A percentile compares a stretch with the other conserved stretches of the same genome.
Evolutionary conservation across 2,797 vertebrate species (phyloP).

Genomic region (Schizothorax lantsangensis): DNA sequence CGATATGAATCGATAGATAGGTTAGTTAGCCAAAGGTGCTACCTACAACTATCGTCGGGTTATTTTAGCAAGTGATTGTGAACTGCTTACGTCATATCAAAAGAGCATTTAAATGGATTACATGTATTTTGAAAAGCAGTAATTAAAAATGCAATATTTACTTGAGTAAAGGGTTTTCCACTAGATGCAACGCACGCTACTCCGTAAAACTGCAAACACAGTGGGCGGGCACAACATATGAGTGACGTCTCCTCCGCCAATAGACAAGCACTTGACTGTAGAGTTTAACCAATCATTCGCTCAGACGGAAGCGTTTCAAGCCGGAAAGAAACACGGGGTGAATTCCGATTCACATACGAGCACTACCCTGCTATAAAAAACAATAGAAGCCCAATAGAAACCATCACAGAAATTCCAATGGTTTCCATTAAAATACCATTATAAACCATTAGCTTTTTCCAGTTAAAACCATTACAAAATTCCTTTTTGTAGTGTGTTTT

Average conservation of each 20-base stretch:
- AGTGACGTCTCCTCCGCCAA: conserved; percentile 27
- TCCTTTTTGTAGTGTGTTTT: no score
- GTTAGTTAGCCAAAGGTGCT: conserved; percentile 25
- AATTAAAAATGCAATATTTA: conserved; percentile 22
- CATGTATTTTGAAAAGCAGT: background rate
- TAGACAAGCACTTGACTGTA: conserved; percentile 15
- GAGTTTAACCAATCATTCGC: background rate
- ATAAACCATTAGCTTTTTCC: no score
- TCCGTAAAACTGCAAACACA: conserved; percentile 38
- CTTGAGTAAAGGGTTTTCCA: conserved; percentile 41
- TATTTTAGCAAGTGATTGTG: background rate
- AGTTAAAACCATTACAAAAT: no score
- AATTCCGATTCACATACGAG: background rate
- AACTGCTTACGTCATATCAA: background rate
- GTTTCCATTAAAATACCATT: no score
- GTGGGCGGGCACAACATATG: conserved; percentile 14
- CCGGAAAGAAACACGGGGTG: background rate
- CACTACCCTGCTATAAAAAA: no score
- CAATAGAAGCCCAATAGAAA: no score
- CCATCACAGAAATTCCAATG: no score
- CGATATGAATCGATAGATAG: background rate
- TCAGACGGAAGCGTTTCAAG: background rate
- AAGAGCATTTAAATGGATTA: background rate
- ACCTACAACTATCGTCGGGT: background rate
- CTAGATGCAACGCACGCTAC: conserved; percentile 13